These are phyloP conservation scores for Bruchidius siliquastri DNA, from an alignment of 2,888 invertebrate genomes.

Conservation along the genomic window DNA sequence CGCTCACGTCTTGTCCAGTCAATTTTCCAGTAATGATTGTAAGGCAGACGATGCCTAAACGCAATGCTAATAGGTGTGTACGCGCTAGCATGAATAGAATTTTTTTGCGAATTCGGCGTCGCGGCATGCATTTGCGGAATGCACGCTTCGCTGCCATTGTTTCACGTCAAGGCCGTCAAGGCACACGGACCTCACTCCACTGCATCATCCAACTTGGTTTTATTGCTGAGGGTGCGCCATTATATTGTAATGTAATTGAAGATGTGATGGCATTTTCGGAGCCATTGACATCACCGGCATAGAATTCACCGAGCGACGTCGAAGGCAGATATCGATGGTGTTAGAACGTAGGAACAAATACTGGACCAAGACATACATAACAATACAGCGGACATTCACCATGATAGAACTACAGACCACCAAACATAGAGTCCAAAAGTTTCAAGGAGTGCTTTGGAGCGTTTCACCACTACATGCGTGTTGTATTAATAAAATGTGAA, in stretches of 20 bases:
- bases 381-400: too few species aligned
- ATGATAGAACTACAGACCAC: too few species aligned
- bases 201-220: background rate
- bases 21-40: conserved; percentile 20
- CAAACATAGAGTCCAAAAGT: too few species aligned
- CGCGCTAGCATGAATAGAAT: conserved; percentile 15
- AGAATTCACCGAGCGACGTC: background rate
- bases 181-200: background rate
- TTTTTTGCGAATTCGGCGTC: conserved; percentile 33
- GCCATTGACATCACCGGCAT: background rate
- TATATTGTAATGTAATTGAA: background rate
- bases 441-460: too few species aligned
- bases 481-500: too few species aligned
- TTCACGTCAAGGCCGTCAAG: conserved; percentile 9
- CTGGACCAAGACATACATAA: too few species aligned
- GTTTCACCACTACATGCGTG: too few species aligned
- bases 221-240: background rate
- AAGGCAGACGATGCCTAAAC: conserved; percentile 23
- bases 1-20: background rate
- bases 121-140: conserved; percentile 28
- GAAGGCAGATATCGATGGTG: background rate
- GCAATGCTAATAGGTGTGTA: conserved; percentile 22
- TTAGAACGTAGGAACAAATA: background rate
- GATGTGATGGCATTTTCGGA: background rate
- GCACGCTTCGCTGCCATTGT: conserved; percentile 27